Base-by-base conservation (phyloP, 2,888 invertebrate genomes). In the Noctua fimbriata region DNA sequence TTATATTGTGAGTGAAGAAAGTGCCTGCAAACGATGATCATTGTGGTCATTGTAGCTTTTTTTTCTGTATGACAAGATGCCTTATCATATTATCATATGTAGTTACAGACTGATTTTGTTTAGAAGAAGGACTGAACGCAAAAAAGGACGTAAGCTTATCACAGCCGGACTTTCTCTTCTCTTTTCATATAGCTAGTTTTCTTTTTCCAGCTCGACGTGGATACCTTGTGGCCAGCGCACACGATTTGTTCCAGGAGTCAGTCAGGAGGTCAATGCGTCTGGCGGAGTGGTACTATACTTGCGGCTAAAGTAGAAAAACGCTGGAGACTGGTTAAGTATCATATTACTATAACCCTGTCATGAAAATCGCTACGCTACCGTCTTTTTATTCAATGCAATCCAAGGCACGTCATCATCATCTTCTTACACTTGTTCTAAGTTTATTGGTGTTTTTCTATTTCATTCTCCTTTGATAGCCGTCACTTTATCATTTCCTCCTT, bases 281-380 rank as follows among this genome's bases (percentile, higher is more conserved):
- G 94, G 95, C 86, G 90, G 1, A 92, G 91, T 55, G 95, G 94
- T 0, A 89, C 93, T 0, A 88, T 90, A 4, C 90, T 95, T 0
- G 91, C 88, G 0, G 67, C 92, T 24, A 90, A 90, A 69, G 89
- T 91, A 10, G 87, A 87, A 0, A 77, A 76, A 0, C 84, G 85
- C 24, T 95, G 94, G 94, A 88, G 90, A 69, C 86, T 95, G 92
- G 74, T 74, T 41, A 24, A 52, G 74, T 36, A 21, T n/a, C 24
- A 94, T 95, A 71, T 47, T 5, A 47, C 18, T 47, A n/a, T n/a
- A n/a, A 18, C 44, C 24, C 32, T 18, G 86, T 58, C 1, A 65
- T 58, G 0, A 1, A 58, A 14, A n/a, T 58, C 58, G n/a, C n/a
- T 12, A 32, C 18, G 9, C 63, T 32, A 18, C 9, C 3, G 32